phyloP scores from a whole-genome alignment of 1,140 invertebrate species.

The Zophobas morio region DNA sequence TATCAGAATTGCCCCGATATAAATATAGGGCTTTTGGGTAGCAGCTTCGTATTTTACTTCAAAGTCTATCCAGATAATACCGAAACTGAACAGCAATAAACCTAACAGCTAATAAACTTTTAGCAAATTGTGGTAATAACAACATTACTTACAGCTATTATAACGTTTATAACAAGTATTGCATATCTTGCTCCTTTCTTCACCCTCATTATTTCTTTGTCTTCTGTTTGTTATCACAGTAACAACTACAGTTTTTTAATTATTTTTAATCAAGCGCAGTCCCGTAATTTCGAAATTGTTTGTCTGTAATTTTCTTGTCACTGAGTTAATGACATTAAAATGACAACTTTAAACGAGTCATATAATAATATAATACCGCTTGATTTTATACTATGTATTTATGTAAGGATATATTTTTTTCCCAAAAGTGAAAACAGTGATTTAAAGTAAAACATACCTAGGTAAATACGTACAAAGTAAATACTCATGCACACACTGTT shows the following conservation, averaged over 20 bases:
- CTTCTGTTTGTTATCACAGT: not conserved
- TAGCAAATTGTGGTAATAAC: not conserved
- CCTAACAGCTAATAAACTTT: not conserved
- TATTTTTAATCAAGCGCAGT: too few species aligned
- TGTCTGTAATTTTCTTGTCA: too few species aligned
- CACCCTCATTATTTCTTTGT: not conserved
- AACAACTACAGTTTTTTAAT: not conserved
- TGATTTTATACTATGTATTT: too few species aligned
- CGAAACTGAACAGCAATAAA: not conserved
- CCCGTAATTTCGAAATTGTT: too few species aligned
- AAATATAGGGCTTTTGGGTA: not conserved
- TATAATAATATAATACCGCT: too few species aligned
- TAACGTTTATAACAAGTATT: not conserved
- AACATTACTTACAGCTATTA: not conserved
- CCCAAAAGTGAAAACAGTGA: too few species aligned
- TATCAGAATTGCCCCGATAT: not conserved
- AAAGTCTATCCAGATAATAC: not conserved
- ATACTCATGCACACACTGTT: too few species aligned
- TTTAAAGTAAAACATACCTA: too few species aligned
- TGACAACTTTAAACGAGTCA: too few species aligned
- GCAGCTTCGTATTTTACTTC: constrained; percentile 12
- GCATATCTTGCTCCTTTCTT: not conserved
- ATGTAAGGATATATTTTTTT: too few species aligned
- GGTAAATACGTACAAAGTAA: too few species aligned
- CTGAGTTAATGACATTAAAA: too few species aligned